phyloP scores from a whole-genome alignment of 2,113 vertebrate species.

The Labrus mixtus region DNA sequence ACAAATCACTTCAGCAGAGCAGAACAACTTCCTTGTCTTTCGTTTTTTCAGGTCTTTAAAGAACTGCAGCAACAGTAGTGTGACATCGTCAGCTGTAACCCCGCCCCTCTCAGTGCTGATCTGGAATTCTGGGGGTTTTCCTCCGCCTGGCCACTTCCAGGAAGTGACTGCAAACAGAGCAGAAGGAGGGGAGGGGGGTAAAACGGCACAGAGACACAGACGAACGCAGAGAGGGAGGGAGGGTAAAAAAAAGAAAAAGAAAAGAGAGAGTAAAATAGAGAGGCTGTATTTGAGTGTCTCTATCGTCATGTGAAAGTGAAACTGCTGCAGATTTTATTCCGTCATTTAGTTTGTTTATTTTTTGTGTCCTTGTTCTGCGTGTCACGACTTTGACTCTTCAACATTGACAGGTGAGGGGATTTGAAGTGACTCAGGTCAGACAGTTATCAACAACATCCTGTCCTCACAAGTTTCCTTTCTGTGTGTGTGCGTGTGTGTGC shows the following conservation, averaged over 20 bases:
- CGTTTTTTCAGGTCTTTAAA: background rate
- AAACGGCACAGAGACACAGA: background rate
- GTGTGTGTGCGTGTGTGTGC: too few species aligned
- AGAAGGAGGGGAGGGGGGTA: conserved; percentile 8
- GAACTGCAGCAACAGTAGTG: background rate
- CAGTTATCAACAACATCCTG: too few species aligned
- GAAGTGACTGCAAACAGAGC: conserved; percentile 77
- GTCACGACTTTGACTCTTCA: background rate
- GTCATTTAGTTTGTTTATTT: background rate
- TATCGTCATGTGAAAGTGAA: conserved; percentile 54
- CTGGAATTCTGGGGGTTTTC: conserved; percentile 87
- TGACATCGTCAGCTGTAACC: conserved; percentile 47
- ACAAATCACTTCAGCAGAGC: too few species aligned
- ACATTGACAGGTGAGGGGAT: background rate
- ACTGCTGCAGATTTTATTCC: conserved; percentile 7
- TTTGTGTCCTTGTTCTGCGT: background rate
- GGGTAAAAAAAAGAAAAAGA: background rate
- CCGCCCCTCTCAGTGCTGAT: conserved; percentile 42
- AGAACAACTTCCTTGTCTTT: background rate
- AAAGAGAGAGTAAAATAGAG: background rate
- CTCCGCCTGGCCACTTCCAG: conserved; percentile 80
- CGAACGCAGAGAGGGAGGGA: background rate
- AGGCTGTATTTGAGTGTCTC: conserved; percentile 4
- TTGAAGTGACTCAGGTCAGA: background rate
- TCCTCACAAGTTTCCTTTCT: too few species aligned